A percentile compares a stretch with the other conserved stretches of the same genome.
These are phyloP conservation scores for Merodon equestris DNA, from an alignment of 2,888 invertebrate genomes.

Conservation along the genomic window DNA sequence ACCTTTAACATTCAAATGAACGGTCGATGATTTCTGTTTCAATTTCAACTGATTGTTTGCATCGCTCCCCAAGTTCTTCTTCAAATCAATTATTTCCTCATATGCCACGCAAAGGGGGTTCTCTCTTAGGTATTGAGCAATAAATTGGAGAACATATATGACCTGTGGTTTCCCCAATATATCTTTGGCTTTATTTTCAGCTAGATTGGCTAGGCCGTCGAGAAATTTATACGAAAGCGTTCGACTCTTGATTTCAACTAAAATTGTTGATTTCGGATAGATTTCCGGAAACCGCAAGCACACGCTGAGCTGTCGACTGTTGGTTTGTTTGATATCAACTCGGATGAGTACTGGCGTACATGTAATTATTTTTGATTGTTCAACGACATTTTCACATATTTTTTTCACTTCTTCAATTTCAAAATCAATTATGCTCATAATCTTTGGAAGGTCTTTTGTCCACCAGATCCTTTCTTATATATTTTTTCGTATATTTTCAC, in stretches of 20 bases:
- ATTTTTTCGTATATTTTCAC: no score
- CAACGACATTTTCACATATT: conserved; percentile 82
- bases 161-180: conserved; percentile 82
- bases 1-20: conserved; percentile 81
- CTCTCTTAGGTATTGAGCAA: conserved; percentile 83
- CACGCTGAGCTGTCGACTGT: conserved; percentile 82
- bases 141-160: conserved; percentile 81
- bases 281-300: conserved; percentile 84
- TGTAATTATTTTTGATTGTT: conserved; percentile 83
- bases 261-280: conserved; percentile 82
- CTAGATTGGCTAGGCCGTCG: conserved; percentile 81
- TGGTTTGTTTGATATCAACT: conserved; percentile 83
- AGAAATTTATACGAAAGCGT: conserved; percentile 83
- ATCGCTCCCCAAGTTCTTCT: conserved; percentile 79
- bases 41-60: conserved; percentile 82
- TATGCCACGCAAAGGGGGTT: conserved; percentile 86
- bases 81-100: conserved; percentile 84
- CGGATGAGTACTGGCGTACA: conserved; percentile 84
- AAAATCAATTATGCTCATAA: conserved; percentile 83
- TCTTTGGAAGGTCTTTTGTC: conserved; percentile 52
- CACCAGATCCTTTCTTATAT: conserved; percentile 19
- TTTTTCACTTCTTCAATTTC: conserved; percentile 84
- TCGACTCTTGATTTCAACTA: conserved; percentile 86
- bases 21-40: conserved; percentile 83
- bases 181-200: conserved; percentile 82